Conservation (phyloP, 1,140 invertebrate genomes). For the Danaus melanippus region DNA sequence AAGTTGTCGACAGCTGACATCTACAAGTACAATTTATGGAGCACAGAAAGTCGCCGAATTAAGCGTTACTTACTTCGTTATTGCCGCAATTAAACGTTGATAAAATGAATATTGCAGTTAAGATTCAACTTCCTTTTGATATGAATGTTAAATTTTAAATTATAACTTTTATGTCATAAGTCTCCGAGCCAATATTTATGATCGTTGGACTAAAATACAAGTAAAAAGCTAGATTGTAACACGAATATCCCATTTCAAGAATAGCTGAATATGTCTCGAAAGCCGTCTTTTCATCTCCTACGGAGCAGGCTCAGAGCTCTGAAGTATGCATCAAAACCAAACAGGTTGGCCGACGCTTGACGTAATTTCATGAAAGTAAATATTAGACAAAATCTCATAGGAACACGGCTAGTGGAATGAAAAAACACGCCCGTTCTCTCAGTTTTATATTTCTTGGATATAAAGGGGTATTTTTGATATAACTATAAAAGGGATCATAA, state of each 20-base stretch:
- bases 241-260: slow-evolving; percentile 11
- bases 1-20: slow-evolving; percentile 68
- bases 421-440: slow-evolving; percentile 31
- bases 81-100: slow-evolving; percentile 62
- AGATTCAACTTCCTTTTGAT: slow-evolving; percentile 10
- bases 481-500: slow-evolving; percentile 50
- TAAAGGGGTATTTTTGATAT: slow-evolving; percentile 25
- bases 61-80: slow-evolving; percentile 61
- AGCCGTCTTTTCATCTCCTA: slow-evolving; percentile 36
- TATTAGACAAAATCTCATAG: slow-evolving; percentile 57
- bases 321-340: slow-evolving; percentile 67
- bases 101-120: slow-evolving; percentile 39
- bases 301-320: slow-evolving; percentile 33
- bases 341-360: slow-evolving; percentile 50
- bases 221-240: too few species aligned
- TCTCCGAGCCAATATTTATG: background rate
- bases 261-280: slow-evolving; percentile 20
- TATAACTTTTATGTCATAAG: slow-evolving; percentile 1
- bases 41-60: slow-evolving; percentile 46
- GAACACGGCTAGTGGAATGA: slow-evolving; percentile 43
- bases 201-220: too few species aligned
- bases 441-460: slow-evolving; percentile 13
- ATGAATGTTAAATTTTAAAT: background rate
- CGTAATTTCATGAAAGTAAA: slow-evolving; percentile 62
- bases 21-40: slow-evolving; percentile 65